Evolutionary conservation across 2,797 vertebrate species (phyloP), one percentile per base, ranked within the genome.

Genomic region (Austrolebias charrua): DNA sequence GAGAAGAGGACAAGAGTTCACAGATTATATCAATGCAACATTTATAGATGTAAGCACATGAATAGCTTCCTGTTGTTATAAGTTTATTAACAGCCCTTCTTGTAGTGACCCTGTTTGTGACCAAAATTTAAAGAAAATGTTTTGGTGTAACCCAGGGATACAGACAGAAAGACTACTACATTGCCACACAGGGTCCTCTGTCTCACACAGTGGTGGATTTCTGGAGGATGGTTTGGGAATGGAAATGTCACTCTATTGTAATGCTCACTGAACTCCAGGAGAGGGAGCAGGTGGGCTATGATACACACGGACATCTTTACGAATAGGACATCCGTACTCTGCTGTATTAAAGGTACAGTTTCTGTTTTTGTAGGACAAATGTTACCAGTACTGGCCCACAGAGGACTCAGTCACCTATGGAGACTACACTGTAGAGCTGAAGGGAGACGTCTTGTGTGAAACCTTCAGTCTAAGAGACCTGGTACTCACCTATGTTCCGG

Each of bases 201-300:
- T 70, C 88, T 0, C 95, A 97, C 86, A 99, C 97, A 0, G 95
- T 98, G 54, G 95, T 98, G 76, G 97, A 98, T 78, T 99, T 98
- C 92, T 99, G 97, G 96, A 89, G 96, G 79, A 99, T 99, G 97
- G 94, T 96, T 50, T 99, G 97, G 97, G 97, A 99, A 76, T 97
- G 96, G 95, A 96, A 95, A 75, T 98, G 95, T 69, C 95, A 96
- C 90, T 96, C 97, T 0, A 93, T 98, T 3, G 97, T 99, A 45
- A 98, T 99, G 95, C 95, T 99, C 60, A 99, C 97, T 0, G 97
- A 99, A 85, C 94, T 98, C 6, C 94, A 96, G 75, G 97, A 99
- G 92, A 92, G 97, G 78, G 97, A 98, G 85, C 97, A 99, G 95
- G 97, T 98, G 18, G 55, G 84, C 79, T 33, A 73, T 7, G 0